phyloP scores from a whole-genome alignment of 2,797 vertebrate species.

The Cynodonichthys magdalenae region DNA sequence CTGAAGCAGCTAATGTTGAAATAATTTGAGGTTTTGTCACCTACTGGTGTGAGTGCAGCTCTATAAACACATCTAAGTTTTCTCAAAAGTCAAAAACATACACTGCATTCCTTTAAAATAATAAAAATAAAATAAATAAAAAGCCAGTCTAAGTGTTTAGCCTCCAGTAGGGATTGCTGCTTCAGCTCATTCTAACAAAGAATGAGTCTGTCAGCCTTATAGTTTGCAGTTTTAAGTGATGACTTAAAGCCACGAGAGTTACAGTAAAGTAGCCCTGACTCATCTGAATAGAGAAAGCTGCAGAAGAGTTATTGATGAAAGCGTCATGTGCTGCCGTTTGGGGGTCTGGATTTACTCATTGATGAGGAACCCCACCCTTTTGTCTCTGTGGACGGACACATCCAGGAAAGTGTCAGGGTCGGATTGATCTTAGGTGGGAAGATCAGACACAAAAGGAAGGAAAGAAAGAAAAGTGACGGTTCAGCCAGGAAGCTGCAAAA shows the following conservation, averaged over 20 bases:
- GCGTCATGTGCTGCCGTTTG: conserved; percentile 27
- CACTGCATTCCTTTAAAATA: too few relatives aligned
- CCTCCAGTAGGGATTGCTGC: too few relatives aligned
- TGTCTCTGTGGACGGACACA: conserved; percentile 16
- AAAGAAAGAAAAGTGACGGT: conserved; percentile 39
- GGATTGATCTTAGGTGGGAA: conserved; percentile 28
- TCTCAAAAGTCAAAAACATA: too few relatives aligned
- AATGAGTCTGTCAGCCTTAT: background rate
- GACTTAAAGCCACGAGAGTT: background rate
- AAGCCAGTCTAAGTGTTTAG: too few relatives aligned
- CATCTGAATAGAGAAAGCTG: conserved; percentile 43
- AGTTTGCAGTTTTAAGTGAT: conserved; percentile 3
- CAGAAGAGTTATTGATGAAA: conserved; percentile 53
- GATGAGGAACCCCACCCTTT: conserved; percentile 34
- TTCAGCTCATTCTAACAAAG: too few relatives aligned
- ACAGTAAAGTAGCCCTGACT: conserved; percentile 18
- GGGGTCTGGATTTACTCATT: conserved; percentile 23
- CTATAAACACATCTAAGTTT: too few relatives aligned
- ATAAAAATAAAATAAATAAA: too few relatives aligned
- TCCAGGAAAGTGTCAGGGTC: conserved; percentile 32
- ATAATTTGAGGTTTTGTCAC: too few relatives aligned
- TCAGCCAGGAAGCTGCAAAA: conserved; percentile 56
- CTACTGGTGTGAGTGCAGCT: too few relatives aligned
- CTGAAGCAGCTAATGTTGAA: too few relatives aligned
- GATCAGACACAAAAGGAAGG: conserved; percentile 56